Conservation (phyloP, 2,888 invertebrate genomes). For the Colostygia pectinataria region DNA sequence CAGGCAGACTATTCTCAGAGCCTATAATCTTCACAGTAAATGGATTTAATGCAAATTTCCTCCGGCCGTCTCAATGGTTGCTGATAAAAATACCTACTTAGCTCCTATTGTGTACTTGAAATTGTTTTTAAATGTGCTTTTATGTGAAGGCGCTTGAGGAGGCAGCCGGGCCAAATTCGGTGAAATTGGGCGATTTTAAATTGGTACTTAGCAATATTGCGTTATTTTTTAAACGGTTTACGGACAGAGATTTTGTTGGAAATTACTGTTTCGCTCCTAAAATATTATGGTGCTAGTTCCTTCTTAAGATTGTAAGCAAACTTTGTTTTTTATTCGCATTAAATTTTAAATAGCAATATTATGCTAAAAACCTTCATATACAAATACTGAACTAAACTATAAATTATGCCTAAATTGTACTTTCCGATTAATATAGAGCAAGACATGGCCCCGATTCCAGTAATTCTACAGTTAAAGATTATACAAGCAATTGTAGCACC, state of each 20-base stretch:
- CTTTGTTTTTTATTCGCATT: not conserved
- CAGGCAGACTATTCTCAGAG: constrained; percentile 62
- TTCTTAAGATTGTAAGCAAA: not conserved
- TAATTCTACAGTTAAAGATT: no score
- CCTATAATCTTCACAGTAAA: constrained; percentile 71
- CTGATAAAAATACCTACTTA: constrained; percentile 62
- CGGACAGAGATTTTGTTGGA: constrained; percentile 1
- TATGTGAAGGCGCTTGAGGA: constrained; percentile 34
- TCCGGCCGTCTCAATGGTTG: constrained; percentile 57
- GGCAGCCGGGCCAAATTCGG: constrained; percentile 27
- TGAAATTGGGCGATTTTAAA: constrained; percentile 32
- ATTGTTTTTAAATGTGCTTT: constrained; percentile 54
- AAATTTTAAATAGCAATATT: not conserved
- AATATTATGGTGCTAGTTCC: not conserved
- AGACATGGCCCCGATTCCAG: no score
- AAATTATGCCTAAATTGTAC: constrained; percentile 17
- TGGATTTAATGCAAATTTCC: constrained; percentile 75
- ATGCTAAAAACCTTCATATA: constrained; percentile 1
- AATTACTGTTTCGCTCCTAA: not conserved
- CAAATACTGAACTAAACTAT: constrained; percentile 23
- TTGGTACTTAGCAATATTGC: constrained; percentile 25
- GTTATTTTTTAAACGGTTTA: constrained; percentile 25
- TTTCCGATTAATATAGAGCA: not conserved
- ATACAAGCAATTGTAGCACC: no score
- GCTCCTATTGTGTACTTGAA: constrained; percentile 57